Evolutionary conservation across 2,113 vertebrate genomes (phyloP).

Genomic region (Melanerpes aurifrons): DNA sequence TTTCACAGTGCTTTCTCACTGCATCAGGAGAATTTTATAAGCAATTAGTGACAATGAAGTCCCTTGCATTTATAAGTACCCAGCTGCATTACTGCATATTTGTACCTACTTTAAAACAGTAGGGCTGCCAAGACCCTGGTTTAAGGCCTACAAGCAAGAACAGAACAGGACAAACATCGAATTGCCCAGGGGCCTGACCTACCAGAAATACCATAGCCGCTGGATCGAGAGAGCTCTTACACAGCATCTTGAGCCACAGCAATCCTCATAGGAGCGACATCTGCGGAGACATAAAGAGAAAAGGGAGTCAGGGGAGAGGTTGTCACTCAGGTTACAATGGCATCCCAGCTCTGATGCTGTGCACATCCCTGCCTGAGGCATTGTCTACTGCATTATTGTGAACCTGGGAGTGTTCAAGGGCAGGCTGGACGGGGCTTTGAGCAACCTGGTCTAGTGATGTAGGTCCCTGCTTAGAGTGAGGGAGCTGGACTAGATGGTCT

Average conservation of each 20-base stretch:
- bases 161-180: neutral
- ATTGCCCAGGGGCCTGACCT: slow-evolving; percentile 52
- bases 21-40: neutral
- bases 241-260: slow-evolving; percentile 96
- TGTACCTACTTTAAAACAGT: neutral
- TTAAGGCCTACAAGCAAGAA: neutral
- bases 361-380: neutral
- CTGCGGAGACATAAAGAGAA: slow-evolving; percentile 66
- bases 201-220: slow-evolving; percentile 99
- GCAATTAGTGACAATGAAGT: neutral
- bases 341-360: neutral
- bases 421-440: fast-evolving
- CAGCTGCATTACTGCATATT: neutral
- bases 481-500: no score
- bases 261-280: slow-evolving; percentile 97
- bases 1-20: neutral
- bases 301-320: neutral
- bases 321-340: neutral
- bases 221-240: slow-evolving; percentile 94
- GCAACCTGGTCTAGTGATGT: neutral
- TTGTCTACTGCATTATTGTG: neutral
- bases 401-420: neutral
- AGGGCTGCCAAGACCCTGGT: neutral
- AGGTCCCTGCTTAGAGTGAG: neutral
- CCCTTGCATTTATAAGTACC: neutral